Percentiles rank a stretch among this genome's conserved stretches.
These are phyloP conservation scores for Lethenteron reissneri DNA, from an alignment of 2,113 vertebrate genomes.

Conservation along the genomic window DNA sequence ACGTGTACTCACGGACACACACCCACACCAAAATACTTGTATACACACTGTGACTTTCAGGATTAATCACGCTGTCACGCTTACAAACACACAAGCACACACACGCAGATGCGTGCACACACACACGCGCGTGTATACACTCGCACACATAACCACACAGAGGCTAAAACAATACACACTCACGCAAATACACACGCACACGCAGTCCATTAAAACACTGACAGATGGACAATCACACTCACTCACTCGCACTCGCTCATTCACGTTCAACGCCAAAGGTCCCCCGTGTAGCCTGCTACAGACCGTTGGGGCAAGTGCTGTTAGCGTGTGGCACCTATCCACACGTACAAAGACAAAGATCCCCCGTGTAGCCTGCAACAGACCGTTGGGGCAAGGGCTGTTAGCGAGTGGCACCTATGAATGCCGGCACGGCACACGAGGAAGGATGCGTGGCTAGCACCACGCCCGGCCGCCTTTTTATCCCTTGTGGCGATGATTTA, in stretches of 20 bases:
- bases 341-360: too few species aligned
- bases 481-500: too few species aligned
- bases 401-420: too few species aligned
- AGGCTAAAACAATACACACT: not conserved
- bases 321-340: too few species aligned
- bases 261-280: not conserved
- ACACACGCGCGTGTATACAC: not conserved
- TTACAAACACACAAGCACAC: not conserved
- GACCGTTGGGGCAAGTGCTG: too few species aligned
- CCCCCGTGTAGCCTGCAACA: too few species aligned
- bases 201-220: not conserved
- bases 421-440: too few species aligned
- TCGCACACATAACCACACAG: not conserved
- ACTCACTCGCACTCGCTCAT: not conserved
- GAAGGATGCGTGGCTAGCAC: too few species aligned
- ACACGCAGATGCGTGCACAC: not conserved
- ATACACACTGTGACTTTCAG: not conserved
- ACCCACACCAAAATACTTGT: not conserved
- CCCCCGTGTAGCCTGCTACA: too few species aligned
- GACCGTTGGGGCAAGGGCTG: too few species aligned
- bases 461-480: too few species aligned
- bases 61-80: not conserved
- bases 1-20: not conserved
- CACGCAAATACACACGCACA: constrained; percentile 1
- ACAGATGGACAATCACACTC: not conserved